Evolutionary conservation across 2,888 invertebrate genomes (phyloP).

Genomic region (Leucoptera coffeella): DNA sequence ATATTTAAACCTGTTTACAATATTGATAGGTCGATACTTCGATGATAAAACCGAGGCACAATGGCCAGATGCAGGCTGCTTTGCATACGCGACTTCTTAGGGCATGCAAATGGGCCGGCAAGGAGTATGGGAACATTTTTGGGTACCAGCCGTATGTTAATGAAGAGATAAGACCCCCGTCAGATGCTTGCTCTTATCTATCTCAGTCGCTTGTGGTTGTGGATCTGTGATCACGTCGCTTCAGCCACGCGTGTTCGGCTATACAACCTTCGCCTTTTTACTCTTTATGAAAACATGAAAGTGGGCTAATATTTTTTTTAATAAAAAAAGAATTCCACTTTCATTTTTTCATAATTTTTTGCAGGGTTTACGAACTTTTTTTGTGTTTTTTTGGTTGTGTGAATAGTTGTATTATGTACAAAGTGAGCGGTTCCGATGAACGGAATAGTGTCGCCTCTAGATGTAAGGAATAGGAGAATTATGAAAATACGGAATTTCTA

Average conservation of each 20-base stretch:
- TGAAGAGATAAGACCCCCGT: slow-evolving; percentile 30
- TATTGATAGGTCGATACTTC: slow-evolving; percentile 31
- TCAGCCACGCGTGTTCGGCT: slow-evolving; percentile 11
- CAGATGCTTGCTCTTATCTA: slow-evolving; percentile 24
- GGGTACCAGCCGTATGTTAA: slow-evolving; percentile 28
- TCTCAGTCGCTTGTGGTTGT: slow-evolving; percentile 38
- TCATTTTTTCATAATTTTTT: too few relatives aligned
- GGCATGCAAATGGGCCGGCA: slow-evolving; percentile 29
- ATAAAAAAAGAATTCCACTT: too few relatives aligned
- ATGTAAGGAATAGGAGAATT: too few relatives aligned
- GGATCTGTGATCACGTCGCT: slow-evolving; percentile 31
- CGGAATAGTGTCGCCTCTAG: too few relatives aligned
- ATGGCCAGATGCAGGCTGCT: slow-evolving; percentile 25
- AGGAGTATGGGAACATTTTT: slow-evolving; percentile 31
- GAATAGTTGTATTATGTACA: too few relatives aligned
- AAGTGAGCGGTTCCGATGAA: too few relatives aligned
- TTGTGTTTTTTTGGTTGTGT: too few relatives aligned
- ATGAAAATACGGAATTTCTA: slow-evolving; percentile 45
- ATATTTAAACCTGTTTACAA: slow-evolving; percentile 44
- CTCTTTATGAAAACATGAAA: too few relatives aligned
- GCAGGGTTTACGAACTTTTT: too few relatives aligned
- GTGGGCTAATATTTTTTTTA: too few relatives aligned
- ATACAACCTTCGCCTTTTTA: too few relatives aligned
- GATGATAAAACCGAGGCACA: slow-evolving; percentile 33
- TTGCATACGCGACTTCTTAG: slow-evolving; percentile 46